These are phyloP conservation scores for Eristalis tenax DNA, from an alignment of 2,888 invertebrate species.

Conservation along the genomic window DNA sequence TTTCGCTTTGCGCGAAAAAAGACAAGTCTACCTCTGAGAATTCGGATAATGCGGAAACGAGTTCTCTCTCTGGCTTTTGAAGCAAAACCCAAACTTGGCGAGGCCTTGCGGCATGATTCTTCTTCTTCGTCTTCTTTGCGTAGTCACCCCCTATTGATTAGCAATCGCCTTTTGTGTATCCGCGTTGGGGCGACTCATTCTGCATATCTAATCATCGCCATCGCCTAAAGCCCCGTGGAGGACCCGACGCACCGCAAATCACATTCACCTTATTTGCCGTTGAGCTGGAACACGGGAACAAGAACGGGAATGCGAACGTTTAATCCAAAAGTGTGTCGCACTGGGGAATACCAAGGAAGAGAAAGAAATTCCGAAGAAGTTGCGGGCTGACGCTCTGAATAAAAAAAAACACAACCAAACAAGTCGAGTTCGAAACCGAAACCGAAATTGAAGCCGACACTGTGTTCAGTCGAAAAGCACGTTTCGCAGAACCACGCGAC, in stretches of 20 bases:
- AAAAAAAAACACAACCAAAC: not conserved
- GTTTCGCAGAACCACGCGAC: conserved; percentile 18
- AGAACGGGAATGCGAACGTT: not conserved
- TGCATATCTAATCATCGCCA: conserved; percentile 52
- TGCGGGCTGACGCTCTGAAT: too few species aligned
- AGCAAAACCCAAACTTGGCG: not conserved
- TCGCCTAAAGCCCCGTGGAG: not conserved
- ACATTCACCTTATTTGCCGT: conserved; percentile 61
- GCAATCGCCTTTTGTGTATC: conserved; percentile 20
- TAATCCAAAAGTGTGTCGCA: conserved; percentile 50
- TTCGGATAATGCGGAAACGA: conserved; percentile 30
- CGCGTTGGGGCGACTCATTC: conserved; percentile 13
- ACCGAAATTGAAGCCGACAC: not conserved
- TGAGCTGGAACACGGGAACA: conserved; percentile 12
- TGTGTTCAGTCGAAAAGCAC: not conserved
- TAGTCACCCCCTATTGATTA: not conserved
- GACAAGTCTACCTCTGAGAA: not conserved
- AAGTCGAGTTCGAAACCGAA: not conserved
- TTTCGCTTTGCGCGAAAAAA: conserved; percentile 21
- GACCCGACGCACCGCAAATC: conserved; percentile 10
- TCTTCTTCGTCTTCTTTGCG: conserved; percentile 14
- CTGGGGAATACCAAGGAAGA: conserved; percentile 13
- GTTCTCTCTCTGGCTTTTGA: not conserved
- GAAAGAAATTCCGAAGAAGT: not conserved
- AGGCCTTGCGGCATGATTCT: conserved; percentile 8